phyloP scores from a whole-genome alignment of 1,140 invertebrate genomes.

The Brachionus rotundiformis region DNA sequence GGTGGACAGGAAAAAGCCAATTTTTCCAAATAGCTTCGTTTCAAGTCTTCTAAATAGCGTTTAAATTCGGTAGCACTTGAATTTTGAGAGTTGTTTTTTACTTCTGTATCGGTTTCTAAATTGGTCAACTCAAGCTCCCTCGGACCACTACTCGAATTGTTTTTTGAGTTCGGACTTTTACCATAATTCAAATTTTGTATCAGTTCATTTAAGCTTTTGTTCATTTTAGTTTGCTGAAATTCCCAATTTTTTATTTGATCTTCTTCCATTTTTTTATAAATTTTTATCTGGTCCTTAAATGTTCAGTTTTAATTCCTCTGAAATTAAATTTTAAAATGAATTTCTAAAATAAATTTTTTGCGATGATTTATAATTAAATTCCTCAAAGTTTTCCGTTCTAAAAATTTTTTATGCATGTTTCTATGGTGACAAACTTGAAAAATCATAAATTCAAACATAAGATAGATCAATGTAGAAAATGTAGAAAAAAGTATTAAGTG shows the following conservation, averaged over 20 bases:
- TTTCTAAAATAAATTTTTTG: conserved; percentile 1
- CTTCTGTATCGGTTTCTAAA: conserved; percentile 7
- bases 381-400: not conserved
- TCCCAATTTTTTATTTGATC: conserved; percentile 2
- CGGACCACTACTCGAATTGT: not conserved
- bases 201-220: conserved; percentile 18
- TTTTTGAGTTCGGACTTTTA: not conserved
- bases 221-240: conserved; percentile 32
- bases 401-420: not conserved
- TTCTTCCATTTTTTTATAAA: not conserved
- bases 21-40: conserved; percentile 17
- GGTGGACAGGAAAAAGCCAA: conserved; percentile 22
- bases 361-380: not conserved
- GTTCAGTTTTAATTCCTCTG: not conserved
- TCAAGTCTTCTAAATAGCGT: conserved; percentile 22
- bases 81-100: not conserved
- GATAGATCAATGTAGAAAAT: not conserved
- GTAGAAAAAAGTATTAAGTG: not conserved
- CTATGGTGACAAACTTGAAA: not conserved
- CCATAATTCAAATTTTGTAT: conserved; percentile 13
- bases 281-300: not conserved
- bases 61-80: not conserved
- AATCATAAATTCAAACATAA: not conserved
- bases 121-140: not conserved
- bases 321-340: not conserved